Evolutionary conservation across 2,113 vertebrate genomes (phyloP).

Genomic region (Sterna hirundo): DNA sequence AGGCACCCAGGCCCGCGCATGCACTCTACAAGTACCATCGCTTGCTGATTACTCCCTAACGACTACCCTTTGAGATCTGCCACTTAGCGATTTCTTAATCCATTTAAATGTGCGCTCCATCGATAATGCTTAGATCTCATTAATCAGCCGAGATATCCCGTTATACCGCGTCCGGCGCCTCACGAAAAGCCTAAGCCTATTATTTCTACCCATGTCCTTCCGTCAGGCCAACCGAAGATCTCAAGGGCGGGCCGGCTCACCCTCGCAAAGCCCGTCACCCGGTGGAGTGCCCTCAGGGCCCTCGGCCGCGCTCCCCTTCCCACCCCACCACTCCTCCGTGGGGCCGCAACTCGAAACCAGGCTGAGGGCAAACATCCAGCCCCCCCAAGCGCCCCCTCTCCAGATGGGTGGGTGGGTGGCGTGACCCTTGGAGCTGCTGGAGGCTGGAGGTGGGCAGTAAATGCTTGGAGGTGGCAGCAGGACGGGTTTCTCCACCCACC

Average conservation of each 20-base stretch:
- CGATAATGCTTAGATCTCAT: background rate
- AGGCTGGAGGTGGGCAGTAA: too few species aligned
- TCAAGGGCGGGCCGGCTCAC: accelerated
- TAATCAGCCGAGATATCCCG: background rate
- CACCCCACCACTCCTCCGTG: accelerated
- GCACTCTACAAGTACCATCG: background rate
- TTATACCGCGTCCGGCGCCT: background rate
- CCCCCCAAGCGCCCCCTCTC: background rate
- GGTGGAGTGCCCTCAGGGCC: background rate
- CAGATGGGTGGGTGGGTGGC: background rate
- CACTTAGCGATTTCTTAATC: constrained; percentile 41
- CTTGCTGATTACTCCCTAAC: background rate
- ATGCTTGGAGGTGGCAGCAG: background rate
- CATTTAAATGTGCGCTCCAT: constrained; percentile 4
- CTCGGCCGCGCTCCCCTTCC: background rate
- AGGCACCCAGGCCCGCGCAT: background rate
- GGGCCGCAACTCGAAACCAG: background rate
- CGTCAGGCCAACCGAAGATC: background rate
- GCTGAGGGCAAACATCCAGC: too few species aligned
- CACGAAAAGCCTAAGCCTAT: background rate
- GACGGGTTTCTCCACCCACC: background rate
- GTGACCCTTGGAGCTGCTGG: background rate
- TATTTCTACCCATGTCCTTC: background rate
- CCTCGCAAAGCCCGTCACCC: accelerated
- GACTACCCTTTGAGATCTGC: constrained; percentile 22